phyloP scores from a whole-genome alignment of 2,797 vertebrate species.

The Betta splendens region DNA sequence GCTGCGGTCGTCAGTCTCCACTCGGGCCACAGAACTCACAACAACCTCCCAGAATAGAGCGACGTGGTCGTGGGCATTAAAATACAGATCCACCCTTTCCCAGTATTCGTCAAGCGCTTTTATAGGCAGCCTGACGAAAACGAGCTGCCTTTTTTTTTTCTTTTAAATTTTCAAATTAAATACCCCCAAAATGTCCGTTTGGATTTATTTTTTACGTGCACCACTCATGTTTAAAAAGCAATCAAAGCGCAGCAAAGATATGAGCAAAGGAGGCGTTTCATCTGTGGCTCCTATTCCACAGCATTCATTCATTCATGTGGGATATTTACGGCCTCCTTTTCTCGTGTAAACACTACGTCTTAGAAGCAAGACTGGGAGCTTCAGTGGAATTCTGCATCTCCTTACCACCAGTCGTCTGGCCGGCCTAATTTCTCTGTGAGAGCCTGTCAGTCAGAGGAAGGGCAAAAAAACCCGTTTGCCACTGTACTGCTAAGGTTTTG shows the following conservation, averaged over 20 bases:
- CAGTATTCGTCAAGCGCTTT: conserved; percentile 65
- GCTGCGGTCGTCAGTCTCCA: conserved; percentile 69
- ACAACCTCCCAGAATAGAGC: conserved; percentile 78
- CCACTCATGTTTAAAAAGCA: conserved; percentile 35
- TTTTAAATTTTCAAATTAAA: conserved; percentile 50
- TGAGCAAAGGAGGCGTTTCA: conserved; percentile 34
- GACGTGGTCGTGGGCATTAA: conserved; percentile 62
- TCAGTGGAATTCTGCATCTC: conserved; percentile 77
- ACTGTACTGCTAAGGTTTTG: conserved; percentile 56
- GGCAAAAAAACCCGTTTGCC: conserved; percentile 57
- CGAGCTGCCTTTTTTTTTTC: conserved; percentile 38
- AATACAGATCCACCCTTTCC: conserved; percentile 74
- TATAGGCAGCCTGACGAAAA: conserved; percentile 69
- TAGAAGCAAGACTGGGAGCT: conserved; percentile 58
- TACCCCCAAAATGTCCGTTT: conserved; percentile 10
- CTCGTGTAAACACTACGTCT: conserved; percentile 75
- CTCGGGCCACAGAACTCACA: conserved; percentile 79
- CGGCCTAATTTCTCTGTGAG: conserved; percentile 23
- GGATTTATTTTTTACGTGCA: conserved; percentile 36
- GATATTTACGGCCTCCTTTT: conserved; percentile 74
- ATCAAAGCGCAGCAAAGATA: conserved; percentile 54
- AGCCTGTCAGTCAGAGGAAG: conserved; percentile 55
- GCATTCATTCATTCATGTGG: conserved; percentile 79
- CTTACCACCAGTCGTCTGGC: conserved; percentile 56
- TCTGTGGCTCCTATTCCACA: conserved; percentile 31